These are phyloP conservation scores for Therioaphis trifolii DNA, from an alignment of 2,888 invertebrate species.

Conservation along the genomic window DNA sequence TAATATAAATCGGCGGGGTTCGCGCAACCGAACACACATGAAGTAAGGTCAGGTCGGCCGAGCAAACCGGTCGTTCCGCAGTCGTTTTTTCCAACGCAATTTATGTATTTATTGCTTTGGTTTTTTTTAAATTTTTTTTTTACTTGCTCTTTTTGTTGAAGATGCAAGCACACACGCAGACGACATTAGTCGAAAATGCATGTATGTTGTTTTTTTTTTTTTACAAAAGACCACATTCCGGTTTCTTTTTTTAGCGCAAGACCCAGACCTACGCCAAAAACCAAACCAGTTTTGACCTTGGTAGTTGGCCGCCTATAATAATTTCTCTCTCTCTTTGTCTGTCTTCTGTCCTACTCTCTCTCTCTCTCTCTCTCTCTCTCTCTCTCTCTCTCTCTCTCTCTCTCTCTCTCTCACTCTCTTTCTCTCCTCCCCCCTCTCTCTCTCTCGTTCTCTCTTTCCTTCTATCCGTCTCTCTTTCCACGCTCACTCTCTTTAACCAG, in stretches of 20 bases:
- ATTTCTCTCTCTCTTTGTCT: slow-evolving; percentile 18
- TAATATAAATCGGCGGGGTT: slow-evolving; percentile 5
- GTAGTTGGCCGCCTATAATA: slow-evolving; percentile 47
- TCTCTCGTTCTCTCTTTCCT: too few relatives aligned
- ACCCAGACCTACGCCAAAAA: slow-evolving; percentile 62
- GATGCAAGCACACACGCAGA: slow-evolving; percentile 6
- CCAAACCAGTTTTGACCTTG: slow-evolving; percentile 59
- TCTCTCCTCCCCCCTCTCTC: too few relatives aligned
- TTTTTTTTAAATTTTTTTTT: neutral
- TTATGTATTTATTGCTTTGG: slow-evolving; percentile 49
- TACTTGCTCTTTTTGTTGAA: neutral
- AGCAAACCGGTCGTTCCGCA: slow-evolving; percentile 54
- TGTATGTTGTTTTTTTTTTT: slow-evolving; percentile 15
- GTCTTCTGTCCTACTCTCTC: neutral
- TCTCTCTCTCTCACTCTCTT: too few relatives aligned
- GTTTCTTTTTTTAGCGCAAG: slow-evolving; percentile 39
- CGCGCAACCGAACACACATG: slow-evolving; percentile 48
- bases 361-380: neutral
- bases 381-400: neutral
- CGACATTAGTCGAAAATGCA: slow-evolving; percentile 61
- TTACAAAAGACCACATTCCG: slow-evolving; percentile 48
- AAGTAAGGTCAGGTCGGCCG: slow-evolving; percentile 58
- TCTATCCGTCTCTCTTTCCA: too few relatives aligned
- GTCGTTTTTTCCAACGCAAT: slow-evolving; percentile 20
- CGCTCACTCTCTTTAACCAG: slow-evolving; percentile 17